Conservation (phyloP, 92 coral and sea anemone genomes). For the Umimayanthus chanpuru region DNA sequence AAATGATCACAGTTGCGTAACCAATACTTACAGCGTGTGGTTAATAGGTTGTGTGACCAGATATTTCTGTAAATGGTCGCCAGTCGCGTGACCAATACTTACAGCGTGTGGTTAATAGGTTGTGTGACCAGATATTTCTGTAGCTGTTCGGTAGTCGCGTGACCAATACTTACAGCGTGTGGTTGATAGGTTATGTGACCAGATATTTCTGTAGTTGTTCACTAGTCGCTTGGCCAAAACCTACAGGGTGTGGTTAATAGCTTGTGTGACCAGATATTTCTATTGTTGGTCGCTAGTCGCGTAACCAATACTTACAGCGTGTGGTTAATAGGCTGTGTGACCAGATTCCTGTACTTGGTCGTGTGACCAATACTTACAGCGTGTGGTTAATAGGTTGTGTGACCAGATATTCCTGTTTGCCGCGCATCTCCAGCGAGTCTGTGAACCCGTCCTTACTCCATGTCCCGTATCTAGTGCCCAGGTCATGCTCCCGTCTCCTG, state of each 20-base stretch:
- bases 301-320: constrained; percentile 50
- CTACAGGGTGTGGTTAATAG: constrained; percentile 71
- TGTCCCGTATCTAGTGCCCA: constrained; percentile 87
- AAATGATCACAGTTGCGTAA: no score
- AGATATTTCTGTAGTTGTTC: constrained; percentile 62
- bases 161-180: constrained; percentile 54
- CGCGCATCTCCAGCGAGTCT: constrained; percentile 82
- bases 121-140: no score
- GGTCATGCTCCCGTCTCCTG: constrained; percentile 83
- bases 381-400: constrained; percentile 77
- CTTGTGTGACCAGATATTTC: constrained; percentile 75
- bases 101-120: no score
- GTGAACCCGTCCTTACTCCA: constrained; percentile 89
- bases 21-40: no score
- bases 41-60: no score
- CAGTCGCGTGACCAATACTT: background rate
- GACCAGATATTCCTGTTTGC: constrained; percentile 75
- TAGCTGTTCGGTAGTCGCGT: background rate
- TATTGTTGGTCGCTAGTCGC: constrained; percentile 27
- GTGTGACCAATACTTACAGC: constrained; percentile 37
- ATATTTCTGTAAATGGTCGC: no score
- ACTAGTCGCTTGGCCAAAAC: background rate
- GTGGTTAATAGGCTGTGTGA: constrained; percentile 75
- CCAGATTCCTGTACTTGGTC: constrained; percentile 63
- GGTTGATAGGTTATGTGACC: constrained; percentile 74